phyloP scores from a whole-genome alignment of 2,797 vertebrate species.

The Nasua narica region DNA sequence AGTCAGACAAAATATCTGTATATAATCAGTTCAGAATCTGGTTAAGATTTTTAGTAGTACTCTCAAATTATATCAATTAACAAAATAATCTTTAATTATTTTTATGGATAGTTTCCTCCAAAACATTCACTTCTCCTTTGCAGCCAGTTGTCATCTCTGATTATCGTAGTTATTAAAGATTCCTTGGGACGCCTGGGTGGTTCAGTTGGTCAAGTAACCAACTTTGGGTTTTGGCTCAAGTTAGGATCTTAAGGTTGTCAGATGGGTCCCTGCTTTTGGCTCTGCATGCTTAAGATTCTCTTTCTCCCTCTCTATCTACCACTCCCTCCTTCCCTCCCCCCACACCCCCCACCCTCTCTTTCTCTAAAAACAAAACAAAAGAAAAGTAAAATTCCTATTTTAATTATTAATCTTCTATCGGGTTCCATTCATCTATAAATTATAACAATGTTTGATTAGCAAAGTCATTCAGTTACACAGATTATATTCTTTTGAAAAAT shows the following conservation, averaged over 20 bases:
- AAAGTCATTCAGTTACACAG: background rate
- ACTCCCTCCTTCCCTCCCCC: background rate
- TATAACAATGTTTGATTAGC: background rate
- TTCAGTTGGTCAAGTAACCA: background rate
- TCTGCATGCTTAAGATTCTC: background rate
- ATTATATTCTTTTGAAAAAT: slow-evolving; percentile 26
- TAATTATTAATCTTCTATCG: background rate
- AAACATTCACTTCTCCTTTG: background rate
- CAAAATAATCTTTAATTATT: background rate
- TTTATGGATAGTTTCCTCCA: background rate
- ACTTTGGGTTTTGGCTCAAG: background rate
- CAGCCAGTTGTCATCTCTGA: background rate
- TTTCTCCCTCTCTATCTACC: background rate
- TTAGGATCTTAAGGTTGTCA: background rate
- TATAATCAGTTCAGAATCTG: background rate
- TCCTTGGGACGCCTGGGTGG: background rate
- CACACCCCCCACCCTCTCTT: fast-evolving
- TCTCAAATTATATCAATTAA: background rate
- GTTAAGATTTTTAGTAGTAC: background rate
- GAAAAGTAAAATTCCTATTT: background rate
- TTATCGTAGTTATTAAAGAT: background rate
- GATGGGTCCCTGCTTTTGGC: background rate
- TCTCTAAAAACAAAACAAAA: background rate
- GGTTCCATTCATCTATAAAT: background rate
- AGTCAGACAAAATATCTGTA: background rate